These are phyloP conservation scores for Oxygymnocypris stewartii DNA, from an alignment of 2,113 vertebrate genomes.

Conservation along the genomic window DNA sequence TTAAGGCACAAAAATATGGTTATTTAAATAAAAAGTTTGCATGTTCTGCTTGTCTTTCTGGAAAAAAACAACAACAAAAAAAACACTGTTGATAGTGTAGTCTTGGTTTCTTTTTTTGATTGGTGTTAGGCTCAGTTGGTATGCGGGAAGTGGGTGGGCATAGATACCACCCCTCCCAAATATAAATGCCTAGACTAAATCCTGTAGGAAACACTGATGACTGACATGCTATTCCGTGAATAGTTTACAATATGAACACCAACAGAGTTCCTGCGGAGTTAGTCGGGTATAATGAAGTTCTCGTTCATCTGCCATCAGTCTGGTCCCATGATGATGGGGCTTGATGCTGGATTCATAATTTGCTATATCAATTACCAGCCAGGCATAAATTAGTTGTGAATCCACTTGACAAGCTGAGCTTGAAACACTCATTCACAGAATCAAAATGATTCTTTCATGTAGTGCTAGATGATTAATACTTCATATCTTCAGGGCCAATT, in stretches of 20 bases:
- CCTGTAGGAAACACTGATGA: background rate
- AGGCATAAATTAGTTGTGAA: constrained; percentile 2
- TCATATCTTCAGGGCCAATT: constrained; percentile 4
- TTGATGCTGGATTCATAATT: constrained; percentile 26
- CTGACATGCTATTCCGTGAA: background rate
- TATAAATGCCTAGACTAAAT: background rate
- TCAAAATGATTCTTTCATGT: constrained; percentile 1
- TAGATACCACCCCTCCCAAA: background rate
- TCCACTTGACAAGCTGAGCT: constrained; percentile 7
- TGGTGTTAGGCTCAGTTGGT: background rate
- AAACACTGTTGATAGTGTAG: background rate
- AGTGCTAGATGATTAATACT: background rate
- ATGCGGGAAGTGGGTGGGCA: background rate
- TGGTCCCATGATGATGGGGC: background rate
- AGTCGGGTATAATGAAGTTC: background rate
- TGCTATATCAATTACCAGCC: constrained; percentile 21
- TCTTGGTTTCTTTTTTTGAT: background rate
- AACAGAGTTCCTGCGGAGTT: background rate
- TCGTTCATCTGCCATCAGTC: constrained; percentile 11
- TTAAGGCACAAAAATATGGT: too few relatives aligned
- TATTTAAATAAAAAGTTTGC: too few relatives aligned
- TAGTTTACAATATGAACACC: constrained; percentile 13
- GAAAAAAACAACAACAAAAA: background rate
- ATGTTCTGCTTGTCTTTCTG: too few relatives aligned
- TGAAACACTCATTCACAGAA: constrained; percentile 3